These are phyloP conservation scores for Heliconius nattereri DNA, from an alignment of 1,140 invertebrate species.

Conservation along the genomic window DNA sequence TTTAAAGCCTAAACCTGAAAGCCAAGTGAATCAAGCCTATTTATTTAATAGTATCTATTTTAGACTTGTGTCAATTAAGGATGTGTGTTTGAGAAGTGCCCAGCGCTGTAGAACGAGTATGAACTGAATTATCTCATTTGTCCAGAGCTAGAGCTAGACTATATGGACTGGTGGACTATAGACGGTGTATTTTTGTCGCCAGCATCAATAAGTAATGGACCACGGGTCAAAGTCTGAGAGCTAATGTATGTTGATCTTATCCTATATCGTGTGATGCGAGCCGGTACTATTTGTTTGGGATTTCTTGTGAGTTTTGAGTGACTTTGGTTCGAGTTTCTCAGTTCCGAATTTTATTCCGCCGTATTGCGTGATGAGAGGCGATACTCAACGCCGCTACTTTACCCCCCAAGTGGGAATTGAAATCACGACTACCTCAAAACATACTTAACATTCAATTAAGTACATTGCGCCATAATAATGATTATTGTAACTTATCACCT, in stretches of 20 bases:
- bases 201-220: conserved; percentile 71
- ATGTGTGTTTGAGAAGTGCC: conserved; percentile 13
- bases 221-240: conserved; percentile 68
- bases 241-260: conserved; percentile 75
- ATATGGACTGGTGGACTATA: conserved; percentile 17
- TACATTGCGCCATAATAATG: no score
- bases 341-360: no score
- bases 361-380: no score
- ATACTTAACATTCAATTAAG: no score
- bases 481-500: neutral
- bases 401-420: no score
- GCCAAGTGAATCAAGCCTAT: neutral
- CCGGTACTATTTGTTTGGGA: conserved; percentile 39
- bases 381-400: no score
- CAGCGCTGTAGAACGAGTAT: conserved; percentile 16
- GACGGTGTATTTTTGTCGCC: conserved; percentile 68
- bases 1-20: neutral
- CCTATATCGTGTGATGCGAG: conserved; percentile 49
- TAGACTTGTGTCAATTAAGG: neutral
- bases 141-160: conserved; percentile 16
- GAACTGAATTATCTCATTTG: conserved; percentile 37
- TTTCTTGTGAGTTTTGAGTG: neutral
- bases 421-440: no score
- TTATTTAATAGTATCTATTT: conserved; percentile 1
- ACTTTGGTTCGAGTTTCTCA: no score